These are phyloP conservation scores for Eugnorisma glareosa DNA, from an alignment of 2,888 invertebrate genomes.

Conservation along the genomic window DNA sequence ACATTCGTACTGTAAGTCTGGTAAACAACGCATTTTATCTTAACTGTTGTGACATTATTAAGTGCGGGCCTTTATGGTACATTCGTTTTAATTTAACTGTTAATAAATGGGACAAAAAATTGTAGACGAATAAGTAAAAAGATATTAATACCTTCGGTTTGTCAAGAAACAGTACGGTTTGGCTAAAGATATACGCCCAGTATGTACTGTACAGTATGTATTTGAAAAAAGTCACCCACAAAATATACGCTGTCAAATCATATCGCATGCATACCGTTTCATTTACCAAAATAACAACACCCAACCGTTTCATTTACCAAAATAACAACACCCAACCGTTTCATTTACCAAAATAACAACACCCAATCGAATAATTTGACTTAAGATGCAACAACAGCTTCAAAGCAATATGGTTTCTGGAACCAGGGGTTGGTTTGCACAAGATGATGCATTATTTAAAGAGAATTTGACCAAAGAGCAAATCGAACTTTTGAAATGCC, in stretches of 20 bases:
- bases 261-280: not conserved
- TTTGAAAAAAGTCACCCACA: not conserved
- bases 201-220: not conserved
- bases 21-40: conserved; percentile 26
- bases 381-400: not conserved
- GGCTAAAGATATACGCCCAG: no score
- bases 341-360: not conserved
- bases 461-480: not conserved
- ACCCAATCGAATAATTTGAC: not conserved
- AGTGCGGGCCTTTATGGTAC: conserved; percentile 4
- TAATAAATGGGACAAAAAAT: not conserved
- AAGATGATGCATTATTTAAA: not conserved
- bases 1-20: conserved; percentile 21
- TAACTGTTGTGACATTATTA: conserved; percentile 7
- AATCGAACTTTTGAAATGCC: not conserved
- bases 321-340: not conserved
- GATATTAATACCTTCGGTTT: not conserved
- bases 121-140: not conserved
- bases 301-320: not conserved
- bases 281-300: not conserved
- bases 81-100: not conserved
- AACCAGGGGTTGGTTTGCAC: not conserved
- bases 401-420: not conserved
- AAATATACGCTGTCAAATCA: not conserved
- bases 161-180: no score